A percentile compares a stretch with the other conserved stretches of the same genome.
Evolutionary conservation across 2,888 invertebrate genomes (phyloP).

Genomic region (Sialis fuliginosa): DNA sequence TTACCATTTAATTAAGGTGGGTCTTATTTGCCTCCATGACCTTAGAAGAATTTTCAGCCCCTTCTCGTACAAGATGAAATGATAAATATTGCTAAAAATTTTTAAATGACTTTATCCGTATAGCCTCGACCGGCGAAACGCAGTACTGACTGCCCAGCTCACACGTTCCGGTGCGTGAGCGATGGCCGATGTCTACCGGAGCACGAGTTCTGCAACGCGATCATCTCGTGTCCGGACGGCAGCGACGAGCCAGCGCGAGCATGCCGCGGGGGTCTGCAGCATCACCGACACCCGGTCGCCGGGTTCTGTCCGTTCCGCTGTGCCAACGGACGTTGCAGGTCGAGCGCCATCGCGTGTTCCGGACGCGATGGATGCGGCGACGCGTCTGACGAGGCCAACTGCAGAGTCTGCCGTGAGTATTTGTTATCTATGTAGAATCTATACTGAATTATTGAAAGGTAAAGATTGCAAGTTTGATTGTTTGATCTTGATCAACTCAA

Average conservation of each 20-base stretch:
- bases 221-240: constrained; percentile 71
- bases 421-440: too few species aligned
- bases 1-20: too few species aligned
- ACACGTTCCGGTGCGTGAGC: constrained; percentile 61
- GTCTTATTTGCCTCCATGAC: too few species aligned
- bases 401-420: constrained; percentile 73
- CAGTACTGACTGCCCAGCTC: constrained; percentile 45
- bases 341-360: constrained; percentile 77
- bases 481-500: too few species aligned
- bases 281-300: constrained; percentile 24
- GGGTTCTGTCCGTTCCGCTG: constrained; percentile 70
- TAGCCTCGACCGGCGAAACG: constrained; percentile 18
- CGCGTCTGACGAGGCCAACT: constrained; percentile 71
- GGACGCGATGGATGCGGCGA: constrained; percentile 85
- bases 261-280: constrained; percentile 39
- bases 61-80: too few species aligned
- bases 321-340: constrained; percentile 72
- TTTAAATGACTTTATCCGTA: constrained; percentile 11
- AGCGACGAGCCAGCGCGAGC: constrained; percentile 74
- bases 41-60: too few species aligned
- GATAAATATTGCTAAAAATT: background rate
- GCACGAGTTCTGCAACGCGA: constrained; percentile 83
- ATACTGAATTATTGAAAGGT: too few species aligned
- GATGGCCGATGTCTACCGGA: constrained; percentile 79
- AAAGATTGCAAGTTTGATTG: too few species aligned